Evolutionary conservation across 2,113 vertebrate species (phyloP).

Genomic region (chimpanzee (Pan troglodytes)): DNA sequence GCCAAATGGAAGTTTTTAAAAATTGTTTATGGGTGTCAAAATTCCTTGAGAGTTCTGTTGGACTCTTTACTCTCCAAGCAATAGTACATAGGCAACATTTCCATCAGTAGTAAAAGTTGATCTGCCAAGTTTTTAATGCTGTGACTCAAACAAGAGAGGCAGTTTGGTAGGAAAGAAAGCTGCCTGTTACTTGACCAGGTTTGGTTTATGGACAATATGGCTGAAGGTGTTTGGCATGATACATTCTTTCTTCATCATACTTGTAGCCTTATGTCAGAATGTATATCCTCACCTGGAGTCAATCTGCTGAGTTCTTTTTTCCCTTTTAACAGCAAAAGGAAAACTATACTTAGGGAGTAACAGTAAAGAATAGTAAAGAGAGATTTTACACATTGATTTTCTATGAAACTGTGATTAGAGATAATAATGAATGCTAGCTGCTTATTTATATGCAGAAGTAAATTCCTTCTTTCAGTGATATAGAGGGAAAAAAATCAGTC

Average conservation of each 20-base stretch:
- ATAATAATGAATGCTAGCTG: slow-evolving; percentile 24
- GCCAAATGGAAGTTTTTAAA: slow-evolving; percentile 42
- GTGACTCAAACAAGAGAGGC: background rate
- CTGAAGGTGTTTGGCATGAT: slow-evolving; percentile 70
- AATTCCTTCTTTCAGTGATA: slow-evolving; percentile 47
- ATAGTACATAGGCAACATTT: background rate
- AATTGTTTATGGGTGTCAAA: slow-evolving; percentile 47
- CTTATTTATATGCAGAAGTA: slow-evolving; percentile 2
- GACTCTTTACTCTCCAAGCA: slow-evolving; percentile 10
- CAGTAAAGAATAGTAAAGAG: slow-evolving; percentile 56
- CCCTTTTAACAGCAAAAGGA: slow-evolving; percentile 71
- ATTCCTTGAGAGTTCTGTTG: slow-evolving; percentile 10
- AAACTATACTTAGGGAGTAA: slow-evolving; percentile 68
- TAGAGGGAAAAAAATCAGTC: background rate
- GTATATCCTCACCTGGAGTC: slow-evolving; percentile 73
- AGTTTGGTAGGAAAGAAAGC: slow-evolving; percentile 49
- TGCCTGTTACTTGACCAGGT: slow-evolving; percentile 60
- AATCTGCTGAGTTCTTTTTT: slow-evolving; percentile 73
- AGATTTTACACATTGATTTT: slow-evolving; percentile 58
- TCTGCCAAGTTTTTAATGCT: background rate
- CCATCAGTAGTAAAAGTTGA: slow-evolving; percentile 19
- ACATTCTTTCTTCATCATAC: slow-evolving; percentile 60
- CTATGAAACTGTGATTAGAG: slow-evolving; percentile 48
- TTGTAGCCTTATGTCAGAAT: slow-evolving; percentile 73
- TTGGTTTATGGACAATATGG: slow-evolving; percentile 57